Conservation (phyloP, 2,113 vertebrate genomes). For the Grammomys surdaster region DNA sequence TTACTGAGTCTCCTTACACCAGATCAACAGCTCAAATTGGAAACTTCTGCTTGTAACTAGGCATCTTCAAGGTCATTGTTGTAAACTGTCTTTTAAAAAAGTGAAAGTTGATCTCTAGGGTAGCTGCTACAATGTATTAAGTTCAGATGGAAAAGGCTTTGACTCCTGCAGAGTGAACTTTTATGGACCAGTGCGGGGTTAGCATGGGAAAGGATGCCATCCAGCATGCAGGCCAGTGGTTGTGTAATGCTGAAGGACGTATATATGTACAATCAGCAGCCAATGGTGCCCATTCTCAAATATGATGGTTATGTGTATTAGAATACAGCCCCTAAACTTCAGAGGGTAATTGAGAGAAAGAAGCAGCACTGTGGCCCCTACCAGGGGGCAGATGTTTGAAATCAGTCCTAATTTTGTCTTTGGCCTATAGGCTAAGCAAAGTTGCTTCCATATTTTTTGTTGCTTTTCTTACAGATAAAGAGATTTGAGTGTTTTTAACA, state of each 20-base stretch:
- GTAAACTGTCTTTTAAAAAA: not conserved
- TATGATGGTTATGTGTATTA: not conserved
- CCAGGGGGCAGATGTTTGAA: not conserved
- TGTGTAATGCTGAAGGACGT: not conserved
- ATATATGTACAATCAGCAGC: not conserved
- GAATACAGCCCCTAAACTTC: not conserved
- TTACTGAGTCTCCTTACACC: not conserved
- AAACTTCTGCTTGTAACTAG: not conserved
- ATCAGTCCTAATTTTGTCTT: not conserved
- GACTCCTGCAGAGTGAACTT: not conserved
- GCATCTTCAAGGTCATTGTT: not conserved
- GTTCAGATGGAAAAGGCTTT: not conserved
- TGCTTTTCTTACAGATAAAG: conserved; percentile 6
- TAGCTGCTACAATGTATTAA: not conserved
- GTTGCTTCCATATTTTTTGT: not conserved
- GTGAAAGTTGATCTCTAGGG: not conserved
- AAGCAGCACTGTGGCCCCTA: not conserved
- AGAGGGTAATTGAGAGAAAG: not conserved
- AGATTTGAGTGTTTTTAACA: conserved; percentile 14
- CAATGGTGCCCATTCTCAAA: not conserved
- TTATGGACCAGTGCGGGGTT: not conserved
- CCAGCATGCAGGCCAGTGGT: not conserved
- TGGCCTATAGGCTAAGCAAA: not conserved
- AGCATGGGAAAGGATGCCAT: not conserved
- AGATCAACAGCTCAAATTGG: not conserved